These are phyloP conservation scores for Theristus sp. DNA, from an alignment of 2,888 invertebrate genomes.

Conservation along the genomic window DNA sequence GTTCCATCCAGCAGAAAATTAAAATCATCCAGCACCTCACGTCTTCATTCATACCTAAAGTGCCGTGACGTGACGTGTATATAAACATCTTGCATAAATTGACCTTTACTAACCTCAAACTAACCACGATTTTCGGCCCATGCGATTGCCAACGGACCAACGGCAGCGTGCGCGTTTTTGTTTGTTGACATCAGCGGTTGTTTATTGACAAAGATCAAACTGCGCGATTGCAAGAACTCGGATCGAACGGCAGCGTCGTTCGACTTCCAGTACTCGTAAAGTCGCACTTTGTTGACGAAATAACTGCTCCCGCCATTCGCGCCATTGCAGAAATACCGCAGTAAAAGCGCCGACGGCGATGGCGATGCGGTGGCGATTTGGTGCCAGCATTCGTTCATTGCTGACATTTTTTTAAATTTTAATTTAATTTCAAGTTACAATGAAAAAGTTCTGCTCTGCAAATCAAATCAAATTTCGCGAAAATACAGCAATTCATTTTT, in stretches of 20 bases:
- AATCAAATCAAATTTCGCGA: background rate
- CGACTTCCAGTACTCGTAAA: background rate
- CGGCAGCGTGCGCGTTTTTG: no score
- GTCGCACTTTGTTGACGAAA: background rate
- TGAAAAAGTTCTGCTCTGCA: no score
- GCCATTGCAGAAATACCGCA: no score
- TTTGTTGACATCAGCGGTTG: background rate
- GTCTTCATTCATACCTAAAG: no score
- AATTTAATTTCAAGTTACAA: no score
- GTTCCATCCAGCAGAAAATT: no score
- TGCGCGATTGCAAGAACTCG: background rate
- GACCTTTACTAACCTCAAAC: no score
- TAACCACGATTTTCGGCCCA: no score
- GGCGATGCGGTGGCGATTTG: background rate
- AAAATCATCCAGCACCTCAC: no score
- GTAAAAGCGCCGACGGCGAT: background rate
- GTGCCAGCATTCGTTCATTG: background rate
- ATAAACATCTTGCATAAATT: no score
- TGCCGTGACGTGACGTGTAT: no score
- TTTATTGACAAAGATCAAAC: background rate
- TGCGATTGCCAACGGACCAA: no score
- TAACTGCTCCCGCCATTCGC: background rate
- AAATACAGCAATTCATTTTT: background rate
- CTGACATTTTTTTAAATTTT: background rate
- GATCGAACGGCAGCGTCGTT: background rate